phyloP scores from a whole-genome alignment of 2,113 vertebrate genomes.

The Oreocharis arfaki region DNA sequence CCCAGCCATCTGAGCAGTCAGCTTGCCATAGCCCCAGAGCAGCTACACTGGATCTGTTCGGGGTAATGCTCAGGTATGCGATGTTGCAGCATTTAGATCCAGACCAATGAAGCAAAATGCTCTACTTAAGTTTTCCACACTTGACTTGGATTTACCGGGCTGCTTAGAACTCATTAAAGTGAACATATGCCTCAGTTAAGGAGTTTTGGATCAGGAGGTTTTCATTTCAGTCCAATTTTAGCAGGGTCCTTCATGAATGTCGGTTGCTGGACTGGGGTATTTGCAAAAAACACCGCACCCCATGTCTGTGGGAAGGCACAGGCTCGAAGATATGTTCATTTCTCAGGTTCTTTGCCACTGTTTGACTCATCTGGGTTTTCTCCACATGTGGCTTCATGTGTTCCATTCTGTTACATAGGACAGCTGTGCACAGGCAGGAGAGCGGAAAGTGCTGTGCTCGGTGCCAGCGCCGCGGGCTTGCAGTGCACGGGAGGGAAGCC shows the following conservation, averaged over 20 bases:
- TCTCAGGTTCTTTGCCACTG: not conserved
- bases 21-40: not conserved
- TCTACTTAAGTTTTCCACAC: not conserved
- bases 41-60: not conserved
- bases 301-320: not conserved
- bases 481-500: accelerated
- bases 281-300: accelerated
- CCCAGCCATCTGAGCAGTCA: not conserved
- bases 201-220: not conserved
- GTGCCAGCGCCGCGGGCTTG: not conserved
- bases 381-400: not conserved
- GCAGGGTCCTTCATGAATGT: not conserved
- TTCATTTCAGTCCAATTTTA: not conserved
- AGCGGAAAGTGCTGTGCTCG: not conserved
- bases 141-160: not conserved
- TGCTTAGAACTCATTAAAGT: not conserved
- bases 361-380: not conserved
- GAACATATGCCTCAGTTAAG: not conserved
- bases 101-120: not conserved
- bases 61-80: not conserved
- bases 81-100: not conserved
- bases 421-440: not conserved
- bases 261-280: not conserved
- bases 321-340: not conserved
- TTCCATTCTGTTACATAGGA: not conserved